phyloP scores from a whole-genome alignment of 1,140 invertebrate genomes.

The Cherax quadricarinatus region DNA sequence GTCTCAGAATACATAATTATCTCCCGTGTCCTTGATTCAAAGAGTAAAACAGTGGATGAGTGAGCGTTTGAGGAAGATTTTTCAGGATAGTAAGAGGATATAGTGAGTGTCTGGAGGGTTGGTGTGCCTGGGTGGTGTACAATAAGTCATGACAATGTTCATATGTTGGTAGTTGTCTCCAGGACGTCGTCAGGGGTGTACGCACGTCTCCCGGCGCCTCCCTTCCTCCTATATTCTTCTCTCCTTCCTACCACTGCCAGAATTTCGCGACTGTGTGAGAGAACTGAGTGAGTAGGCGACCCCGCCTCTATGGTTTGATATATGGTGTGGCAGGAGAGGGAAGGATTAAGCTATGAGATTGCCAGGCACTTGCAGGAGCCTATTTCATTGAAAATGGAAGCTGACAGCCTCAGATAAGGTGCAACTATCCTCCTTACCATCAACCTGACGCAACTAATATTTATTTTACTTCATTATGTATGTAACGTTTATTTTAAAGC shows the following conservation, averaged over 20 bases:
- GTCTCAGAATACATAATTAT: no score
- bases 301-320: neutral
- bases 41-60: neutral
- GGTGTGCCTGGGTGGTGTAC: neutral
- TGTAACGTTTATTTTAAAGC: no score
- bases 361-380: neutral
- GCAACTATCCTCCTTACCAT: neutral
- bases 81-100: neutral
- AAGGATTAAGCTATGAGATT: neutral
- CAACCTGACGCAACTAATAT: no score
- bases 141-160: neutral
- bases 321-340: neutral
- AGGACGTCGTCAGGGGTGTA: neutral
- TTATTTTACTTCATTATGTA: no score
- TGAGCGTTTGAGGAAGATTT: neutral
- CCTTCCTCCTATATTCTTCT: neutral
- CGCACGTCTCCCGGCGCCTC: neutral
- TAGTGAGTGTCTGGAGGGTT: neutral
- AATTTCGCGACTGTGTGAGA: neutral
- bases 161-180: neutral
- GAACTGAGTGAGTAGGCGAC: neutral
- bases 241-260: neutral
- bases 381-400: slow-evolving; percentile 16
- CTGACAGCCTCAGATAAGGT: neutral
- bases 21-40: no score